Evolutionary conservation across 2,888 invertebrate genomes (phyloP).

Genomic region (Acronicta alni): DNA sequence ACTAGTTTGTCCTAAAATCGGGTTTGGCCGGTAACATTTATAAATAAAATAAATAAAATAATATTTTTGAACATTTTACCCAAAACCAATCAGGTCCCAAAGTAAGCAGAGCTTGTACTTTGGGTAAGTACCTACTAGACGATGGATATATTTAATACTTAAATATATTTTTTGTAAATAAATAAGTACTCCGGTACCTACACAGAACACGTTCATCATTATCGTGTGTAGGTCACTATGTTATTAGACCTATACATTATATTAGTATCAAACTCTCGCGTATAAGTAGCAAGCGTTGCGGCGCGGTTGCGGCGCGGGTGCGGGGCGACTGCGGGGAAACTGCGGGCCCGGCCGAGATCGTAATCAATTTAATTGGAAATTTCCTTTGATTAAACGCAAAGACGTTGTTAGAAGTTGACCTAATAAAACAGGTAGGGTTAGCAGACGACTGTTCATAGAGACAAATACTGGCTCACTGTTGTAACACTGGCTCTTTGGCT

Average conservation of each 20-base stretch:
- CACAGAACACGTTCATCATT: too few relatives aligned
- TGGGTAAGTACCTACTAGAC: too few relatives aligned
- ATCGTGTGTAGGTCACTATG: not conserved
- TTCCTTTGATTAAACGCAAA: constrained; percentile 90
- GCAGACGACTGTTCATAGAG: constrained; percentile 54
- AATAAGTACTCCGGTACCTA: too few relatives aligned
- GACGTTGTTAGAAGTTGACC: constrained; percentile 89
- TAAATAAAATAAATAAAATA: too few relatives aligned
- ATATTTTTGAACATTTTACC: too few relatives aligned
- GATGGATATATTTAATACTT: too few relatives aligned
- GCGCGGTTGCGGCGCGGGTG: constrained; percentile 41
- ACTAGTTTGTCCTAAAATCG: too few relatives aligned
- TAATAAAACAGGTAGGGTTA: constrained; percentile 83
- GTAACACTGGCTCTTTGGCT: too few relatives aligned
- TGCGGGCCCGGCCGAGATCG: constrained; percentile 72
- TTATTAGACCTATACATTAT: constrained; percentile 14
- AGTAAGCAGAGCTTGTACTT: too few relatives aligned
- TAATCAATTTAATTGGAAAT: constrained; percentile 90
- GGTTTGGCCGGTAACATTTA: too few relatives aligned
- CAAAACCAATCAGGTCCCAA: too few relatives aligned
- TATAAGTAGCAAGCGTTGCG: constrained; percentile 44
- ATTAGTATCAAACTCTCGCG: constrained; percentile 43
- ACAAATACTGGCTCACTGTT: not conserved
- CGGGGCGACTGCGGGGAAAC: constrained; percentile 45
- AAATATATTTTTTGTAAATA: too few relatives aligned